Percentiles rank a stretch among this genome's conserved stretches.
Evolutionary conservation across 2,797 vertebrate species (phyloP).

Genomic region (Alca torda): DNA sequence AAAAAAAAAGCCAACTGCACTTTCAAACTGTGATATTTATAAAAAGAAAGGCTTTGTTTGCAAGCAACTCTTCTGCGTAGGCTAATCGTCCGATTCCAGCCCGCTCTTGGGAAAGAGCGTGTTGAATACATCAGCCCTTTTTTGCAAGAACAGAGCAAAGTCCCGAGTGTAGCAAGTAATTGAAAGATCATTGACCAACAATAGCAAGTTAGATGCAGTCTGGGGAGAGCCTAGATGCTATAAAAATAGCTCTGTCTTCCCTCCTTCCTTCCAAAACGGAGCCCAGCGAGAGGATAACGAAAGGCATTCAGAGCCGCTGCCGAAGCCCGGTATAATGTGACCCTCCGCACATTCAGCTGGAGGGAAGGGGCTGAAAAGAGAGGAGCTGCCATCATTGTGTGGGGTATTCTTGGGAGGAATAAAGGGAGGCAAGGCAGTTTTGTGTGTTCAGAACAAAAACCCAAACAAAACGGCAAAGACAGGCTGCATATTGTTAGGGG

Average conservation of each 20-base stretch:
- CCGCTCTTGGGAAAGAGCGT: not conserved
- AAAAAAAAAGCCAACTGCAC: not conserved
- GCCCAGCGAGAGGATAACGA: not conserved
- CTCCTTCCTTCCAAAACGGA: not conserved
- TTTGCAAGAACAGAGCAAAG: not conserved
- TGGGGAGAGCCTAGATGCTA: not conserved
- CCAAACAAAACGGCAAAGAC: not conserved
- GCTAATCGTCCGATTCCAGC: not conserved
- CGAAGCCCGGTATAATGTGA: not conserved
- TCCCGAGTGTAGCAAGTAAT: not conserved
- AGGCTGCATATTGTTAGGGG: not conserved
- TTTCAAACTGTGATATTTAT: not conserved
- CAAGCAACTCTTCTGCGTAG: not conserved
- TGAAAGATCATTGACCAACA: conserved; percentile 27
- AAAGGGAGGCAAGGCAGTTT: conserved; percentile 4
- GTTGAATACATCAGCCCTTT: not conserved
- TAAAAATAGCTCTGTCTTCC: not conserved
- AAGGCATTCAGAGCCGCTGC: not conserved
- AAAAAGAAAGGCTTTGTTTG: not conserved
- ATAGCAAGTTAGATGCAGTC: not conserved
- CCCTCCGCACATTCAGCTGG: not conserved
- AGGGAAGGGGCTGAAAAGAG: not conserved
- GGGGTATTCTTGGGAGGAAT: not conserved
- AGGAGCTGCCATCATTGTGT: not conserved
- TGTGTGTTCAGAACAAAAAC: not conserved